Conservation (phyloP, 2,888 invertebrate species). For the Caenorhabditis angaria region DNA sequence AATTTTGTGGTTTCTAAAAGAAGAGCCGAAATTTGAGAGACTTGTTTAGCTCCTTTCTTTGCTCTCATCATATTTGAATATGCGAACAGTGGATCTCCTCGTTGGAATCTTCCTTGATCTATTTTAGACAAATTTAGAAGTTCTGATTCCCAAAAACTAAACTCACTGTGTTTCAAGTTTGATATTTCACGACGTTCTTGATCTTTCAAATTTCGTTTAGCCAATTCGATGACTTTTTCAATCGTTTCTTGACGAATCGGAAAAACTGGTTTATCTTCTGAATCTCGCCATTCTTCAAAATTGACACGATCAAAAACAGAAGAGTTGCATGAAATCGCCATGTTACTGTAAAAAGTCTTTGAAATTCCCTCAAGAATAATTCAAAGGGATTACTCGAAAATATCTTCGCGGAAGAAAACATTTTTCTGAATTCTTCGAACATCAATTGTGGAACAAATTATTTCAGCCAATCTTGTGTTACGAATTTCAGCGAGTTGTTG, state of each 20-base stretch:
- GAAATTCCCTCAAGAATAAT: too few species aligned
- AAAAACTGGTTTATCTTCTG: slow-evolving; percentile 61
- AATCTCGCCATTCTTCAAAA: slow-evolving; percentile 66
- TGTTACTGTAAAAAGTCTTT: slow-evolving; percentile 64
- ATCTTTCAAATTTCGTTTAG: slow-evolving; percentile 64
- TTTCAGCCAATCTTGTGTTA: slow-evolving; percentile 49
- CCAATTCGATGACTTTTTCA: slow-evolving; percentile 65
- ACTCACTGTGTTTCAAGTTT: slow-evolving; percentile 63
- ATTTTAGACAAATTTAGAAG: not conserved
- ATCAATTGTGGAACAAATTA: slow-evolving; percentile 64
- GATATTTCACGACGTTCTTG: slow-evolving; percentile 59
- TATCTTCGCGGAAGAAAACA: slow-evolving; percentile 61
- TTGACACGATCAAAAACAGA: slow-evolving; percentile 51
- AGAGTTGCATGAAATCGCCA: slow-evolving; percentile 69
- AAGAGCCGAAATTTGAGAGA: slow-evolving; percentile 65
- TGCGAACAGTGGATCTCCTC: slow-evolving; percentile 68
- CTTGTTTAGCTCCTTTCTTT: slow-evolving; percentile 62
- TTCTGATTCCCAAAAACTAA: not conserved
- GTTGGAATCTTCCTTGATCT: slow-evolving; percentile 64
- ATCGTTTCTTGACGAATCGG: slow-evolving; percentile 69
- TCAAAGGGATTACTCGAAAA: slow-evolving; percentile 56
- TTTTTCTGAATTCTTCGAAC: slow-evolving; percentile 56
- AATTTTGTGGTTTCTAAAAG: slow-evolving; percentile 70
- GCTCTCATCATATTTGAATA: slow-evolving; percentile 66
- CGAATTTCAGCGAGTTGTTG: slow-evolving; percentile 61